A percentile compares a stretch with the other conserved stretches of the same genome.
phyloP scores from a whole-genome alignment of 2,888 invertebrate genomes.

The Byasa hedistus region DNA sequence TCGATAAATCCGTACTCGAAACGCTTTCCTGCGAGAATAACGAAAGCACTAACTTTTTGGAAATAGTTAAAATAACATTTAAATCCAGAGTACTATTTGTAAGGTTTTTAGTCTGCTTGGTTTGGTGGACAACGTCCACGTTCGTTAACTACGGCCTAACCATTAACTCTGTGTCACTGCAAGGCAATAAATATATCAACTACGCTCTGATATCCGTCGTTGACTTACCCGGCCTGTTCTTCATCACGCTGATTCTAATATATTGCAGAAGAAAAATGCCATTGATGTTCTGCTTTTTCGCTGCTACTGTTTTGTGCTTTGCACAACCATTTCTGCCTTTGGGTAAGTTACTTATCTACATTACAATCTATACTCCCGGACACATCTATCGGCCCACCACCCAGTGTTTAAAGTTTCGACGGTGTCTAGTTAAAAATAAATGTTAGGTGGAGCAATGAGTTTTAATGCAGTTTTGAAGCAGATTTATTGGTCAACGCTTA shows the following conservation, averaged over 20 bases:
- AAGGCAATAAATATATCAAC: conserved; percentile 88
- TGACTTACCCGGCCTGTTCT: conserved; percentile 80
- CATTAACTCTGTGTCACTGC: conserved; percentile 85
- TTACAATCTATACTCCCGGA: no score
- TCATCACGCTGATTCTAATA: conserved; percentile 77
- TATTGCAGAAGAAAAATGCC: conserved; percentile 78
- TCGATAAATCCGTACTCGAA: conserved; percentile 51
- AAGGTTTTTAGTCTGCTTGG: conserved; percentile 61
- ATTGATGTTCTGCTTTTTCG: conserved; percentile 74
- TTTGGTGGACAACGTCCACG: conserved; percentile 82
- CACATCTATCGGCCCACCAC: no score
- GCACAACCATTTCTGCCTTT: conserved; percentile 80
- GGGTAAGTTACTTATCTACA: conserved; percentile 55
- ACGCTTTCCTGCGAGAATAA: conserved; percentile 47
- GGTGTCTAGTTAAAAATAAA: no score
- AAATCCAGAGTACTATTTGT: conserved; percentile 52
- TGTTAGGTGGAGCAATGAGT: no score
- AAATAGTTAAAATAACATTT: conserved; percentile 56
- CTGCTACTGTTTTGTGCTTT: conserved; percentile 80
- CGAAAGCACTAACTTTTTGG: conserved; percentile 43
- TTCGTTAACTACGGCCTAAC: conserved; percentile 89
- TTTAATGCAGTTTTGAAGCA: no score
- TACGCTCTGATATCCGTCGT: conserved; percentile 81
- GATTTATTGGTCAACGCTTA: no score
- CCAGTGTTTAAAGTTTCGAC: no score